Conservation (phyloP, 2,888 invertebrate species). For the Drosophila emarginata region DNA sequence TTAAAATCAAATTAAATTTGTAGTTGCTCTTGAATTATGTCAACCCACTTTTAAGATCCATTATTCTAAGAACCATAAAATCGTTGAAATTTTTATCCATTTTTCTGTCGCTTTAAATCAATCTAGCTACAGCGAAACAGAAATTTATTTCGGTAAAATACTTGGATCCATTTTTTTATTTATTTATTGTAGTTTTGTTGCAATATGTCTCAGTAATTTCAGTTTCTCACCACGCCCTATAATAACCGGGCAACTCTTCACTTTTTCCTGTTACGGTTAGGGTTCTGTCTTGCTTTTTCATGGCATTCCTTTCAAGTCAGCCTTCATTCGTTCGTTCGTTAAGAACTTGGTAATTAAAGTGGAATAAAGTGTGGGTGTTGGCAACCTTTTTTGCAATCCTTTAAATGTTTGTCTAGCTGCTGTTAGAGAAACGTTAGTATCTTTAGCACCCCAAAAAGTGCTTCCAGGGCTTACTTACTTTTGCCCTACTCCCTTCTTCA, state of each 20-base stretch:
- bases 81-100: too few relatives aligned
- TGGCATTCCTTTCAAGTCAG: neutral
- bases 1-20: too few relatives aligned
- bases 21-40: too few relatives aligned
- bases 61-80: too few relatives aligned
- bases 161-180: neutral
- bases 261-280: constrained; percentile 2
- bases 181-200: neutral
- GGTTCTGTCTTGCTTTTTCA: neutral
- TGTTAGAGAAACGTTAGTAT: constrained; percentile 38
- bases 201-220: neutral
- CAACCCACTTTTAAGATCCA: too few relatives aligned
- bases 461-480: neutral
- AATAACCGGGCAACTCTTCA: neutral
- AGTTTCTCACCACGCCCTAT: neutral
- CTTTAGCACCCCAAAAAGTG: constrained; percentile 16
- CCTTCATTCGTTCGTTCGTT: constrained; percentile 4
- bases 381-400: constrained; percentile 41
- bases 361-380: constrained; percentile 49
- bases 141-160: too few relatives aligned
- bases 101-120: too few relatives aligned
- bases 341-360: constrained; percentile 51
- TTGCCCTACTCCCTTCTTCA: neutral
- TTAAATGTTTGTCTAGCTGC: constrained; percentile 55
- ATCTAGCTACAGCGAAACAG: too few relatives aligned